Evolutionary conservation across 2,113 vertebrate species (phyloP).

Genomic region (Myrmecophaga tridactyla): DNA sequence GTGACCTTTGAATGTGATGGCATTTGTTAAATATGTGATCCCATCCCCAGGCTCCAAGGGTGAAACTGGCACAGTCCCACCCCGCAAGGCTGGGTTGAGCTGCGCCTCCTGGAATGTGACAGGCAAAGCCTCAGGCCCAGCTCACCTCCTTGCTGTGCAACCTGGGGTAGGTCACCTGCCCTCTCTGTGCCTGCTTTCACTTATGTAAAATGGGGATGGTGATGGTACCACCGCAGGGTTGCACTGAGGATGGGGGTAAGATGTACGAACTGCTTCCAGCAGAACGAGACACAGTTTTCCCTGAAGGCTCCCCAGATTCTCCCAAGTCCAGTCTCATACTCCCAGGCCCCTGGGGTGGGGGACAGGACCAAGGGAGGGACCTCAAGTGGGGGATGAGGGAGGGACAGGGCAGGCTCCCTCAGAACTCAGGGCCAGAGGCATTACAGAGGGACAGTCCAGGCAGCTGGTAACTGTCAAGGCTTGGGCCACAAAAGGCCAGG

Average conservation of each 20-base stretch:
- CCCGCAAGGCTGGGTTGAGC: not conserved
- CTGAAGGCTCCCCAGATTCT: not conserved
- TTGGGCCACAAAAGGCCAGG: not conserved
- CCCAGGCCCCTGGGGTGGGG: not conserved
- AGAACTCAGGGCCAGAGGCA: not conserved
- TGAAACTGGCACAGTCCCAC: not conserved
- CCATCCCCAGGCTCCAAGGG: not conserved
- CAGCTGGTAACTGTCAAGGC: too few relatives aligned
- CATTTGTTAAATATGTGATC: not conserved
- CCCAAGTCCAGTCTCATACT: not conserved
- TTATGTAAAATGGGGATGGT: not conserved
- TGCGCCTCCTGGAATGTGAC: not conserved
- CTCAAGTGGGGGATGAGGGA: too few relatives aligned
- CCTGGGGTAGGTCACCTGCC: not conserved
- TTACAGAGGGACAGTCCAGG: not conserved
- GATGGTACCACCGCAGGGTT: not conserved
- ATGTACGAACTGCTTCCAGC: not conserved
- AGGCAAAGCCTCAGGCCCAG: not conserved
- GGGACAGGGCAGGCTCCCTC: not conserved
- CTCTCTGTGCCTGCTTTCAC: not conserved
- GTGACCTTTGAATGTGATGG: not conserved
- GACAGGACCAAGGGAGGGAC: not conserved
- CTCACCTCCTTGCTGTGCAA: not conserved
- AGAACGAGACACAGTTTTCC: not conserved
- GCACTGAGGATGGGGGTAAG: not conserved